Percentiles rank a stretch among this genome's conserved stretches.
Conservation (phyloP, 1,140 invertebrate species). For the Anoplophora glabripennis region DNA sequence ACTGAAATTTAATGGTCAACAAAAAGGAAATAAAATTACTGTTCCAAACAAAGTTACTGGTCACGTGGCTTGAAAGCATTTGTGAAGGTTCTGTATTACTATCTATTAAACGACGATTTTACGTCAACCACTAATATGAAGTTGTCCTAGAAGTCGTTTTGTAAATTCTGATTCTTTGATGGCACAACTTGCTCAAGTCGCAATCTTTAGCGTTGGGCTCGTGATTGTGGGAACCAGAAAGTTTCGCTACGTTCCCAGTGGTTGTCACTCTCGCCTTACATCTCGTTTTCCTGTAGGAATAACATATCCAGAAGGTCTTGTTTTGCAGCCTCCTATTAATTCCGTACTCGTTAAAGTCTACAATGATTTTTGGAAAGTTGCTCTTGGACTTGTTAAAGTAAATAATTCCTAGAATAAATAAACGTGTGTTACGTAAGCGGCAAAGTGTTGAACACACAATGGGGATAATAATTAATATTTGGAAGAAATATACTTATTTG, state of each 20-base stretch:
- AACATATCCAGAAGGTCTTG: slow-evolving; percentile 6
- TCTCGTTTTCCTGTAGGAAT: slow-evolving; percentile 4
- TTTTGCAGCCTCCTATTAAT: slow-evolving; percentile 1
- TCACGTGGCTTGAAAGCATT: no score
- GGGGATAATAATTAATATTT: no score
- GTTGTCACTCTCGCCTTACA: slow-evolving; percentile 13
- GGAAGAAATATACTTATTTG: no score
- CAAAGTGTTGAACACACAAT: no score
- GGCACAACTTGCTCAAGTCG: background rate
- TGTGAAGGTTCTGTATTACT: no score
- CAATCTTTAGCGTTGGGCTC: background rate
- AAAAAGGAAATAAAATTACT: no score
- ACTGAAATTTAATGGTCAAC: no score
- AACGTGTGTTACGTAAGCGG: no score
- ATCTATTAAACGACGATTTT: no score
- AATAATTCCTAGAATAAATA: background rate
- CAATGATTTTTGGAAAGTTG: slow-evolving; percentile 9
- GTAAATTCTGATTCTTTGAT: background rate
- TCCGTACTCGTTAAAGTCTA: slow-evolving; percentile 10
- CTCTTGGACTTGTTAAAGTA: background rate
- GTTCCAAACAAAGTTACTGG: no score
- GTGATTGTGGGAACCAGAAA: slow-evolving; percentile 8
- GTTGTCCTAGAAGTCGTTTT: background rate
- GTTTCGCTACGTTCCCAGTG: slow-evolving; percentile 1
- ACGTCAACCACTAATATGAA: no score